Evolutionary conservation across 2,888 invertebrate species (phyloP).

Genomic region (Subacronicta megacephala): DNA sequence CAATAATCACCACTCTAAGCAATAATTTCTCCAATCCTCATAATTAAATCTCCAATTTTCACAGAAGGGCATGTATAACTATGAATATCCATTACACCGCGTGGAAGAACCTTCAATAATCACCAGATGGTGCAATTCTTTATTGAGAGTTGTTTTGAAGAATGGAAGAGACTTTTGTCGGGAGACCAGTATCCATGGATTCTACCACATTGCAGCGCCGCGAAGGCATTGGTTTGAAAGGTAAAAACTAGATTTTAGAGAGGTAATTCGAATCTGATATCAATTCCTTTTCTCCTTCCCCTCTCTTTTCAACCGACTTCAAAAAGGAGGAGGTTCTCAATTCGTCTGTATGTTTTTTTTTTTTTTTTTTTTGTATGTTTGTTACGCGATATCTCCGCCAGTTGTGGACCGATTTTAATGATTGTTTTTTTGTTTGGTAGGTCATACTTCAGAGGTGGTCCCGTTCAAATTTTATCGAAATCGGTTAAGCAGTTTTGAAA

Average conservation of each 20-base stretch:
- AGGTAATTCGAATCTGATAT: no score
- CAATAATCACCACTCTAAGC: not conserved
- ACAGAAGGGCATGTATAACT: constrained; percentile 4
- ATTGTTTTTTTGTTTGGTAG: no score
- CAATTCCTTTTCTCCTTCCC: no score
- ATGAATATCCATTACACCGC: not conserved
- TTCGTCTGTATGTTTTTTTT: no score
- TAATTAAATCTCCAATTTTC: not conserved
- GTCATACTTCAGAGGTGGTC: no score
- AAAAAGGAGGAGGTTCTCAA: no score
- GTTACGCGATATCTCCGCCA: no score
- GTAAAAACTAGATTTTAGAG: constrained; percentile 66
- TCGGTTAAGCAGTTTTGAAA: no score
- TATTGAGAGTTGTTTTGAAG: constrained; percentile 23
- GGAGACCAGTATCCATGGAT: constrained; percentile 85
- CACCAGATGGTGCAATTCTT: not conserved
- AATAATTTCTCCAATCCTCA: not conserved
- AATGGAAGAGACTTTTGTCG: constrained; percentile 77
- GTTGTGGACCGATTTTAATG: no score
- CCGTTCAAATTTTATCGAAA: no score
- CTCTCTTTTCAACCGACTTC: no score
- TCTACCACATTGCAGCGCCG: constrained; percentile 80
- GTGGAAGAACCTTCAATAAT: constrained; percentile 8
- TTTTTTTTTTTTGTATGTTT: no score
- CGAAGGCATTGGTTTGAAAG: constrained; percentile 84